phyloP scores from a whole-genome alignment of 2,888 invertebrate genomes.

The Pteria penguin region DNA sequence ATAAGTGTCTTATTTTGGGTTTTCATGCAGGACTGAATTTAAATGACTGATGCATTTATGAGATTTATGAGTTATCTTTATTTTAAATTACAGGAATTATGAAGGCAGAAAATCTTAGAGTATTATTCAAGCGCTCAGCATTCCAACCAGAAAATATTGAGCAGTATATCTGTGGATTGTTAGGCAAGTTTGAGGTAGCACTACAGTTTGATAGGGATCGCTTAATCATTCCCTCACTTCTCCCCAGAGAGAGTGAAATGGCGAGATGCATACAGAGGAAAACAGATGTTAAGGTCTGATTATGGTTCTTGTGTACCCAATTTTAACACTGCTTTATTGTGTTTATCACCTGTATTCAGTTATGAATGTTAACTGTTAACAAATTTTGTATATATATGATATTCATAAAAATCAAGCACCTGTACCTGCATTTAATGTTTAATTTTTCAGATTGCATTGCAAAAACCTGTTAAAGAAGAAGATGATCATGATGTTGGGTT shows the following conservation, averaged over 20 bases:
- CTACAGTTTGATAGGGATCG: slow-evolving; percentile 96
- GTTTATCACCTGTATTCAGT: not conserved
- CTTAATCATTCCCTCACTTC: slow-evolving; percentile 92
- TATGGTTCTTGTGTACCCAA: not conserved
- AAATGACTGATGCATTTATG: too few species aligned
- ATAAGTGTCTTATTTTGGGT: too few species aligned
- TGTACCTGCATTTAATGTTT: not conserved
- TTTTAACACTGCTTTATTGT: not conserved
- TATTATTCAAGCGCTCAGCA: slow-evolving; percentile 95
- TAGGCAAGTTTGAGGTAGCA: slow-evolving; percentile 98
- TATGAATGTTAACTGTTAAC: too few species aligned
- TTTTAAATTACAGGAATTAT: slow-evolving; percentile 85
- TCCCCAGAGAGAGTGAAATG: slow-evolving; percentile 85
- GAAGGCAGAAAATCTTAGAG: slow-evolving; percentile 94
- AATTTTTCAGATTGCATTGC: slow-evolving; percentile 6
- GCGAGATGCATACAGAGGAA: slow-evolving; percentile 48
- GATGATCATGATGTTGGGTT: not conserved
- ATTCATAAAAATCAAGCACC: not conserved
- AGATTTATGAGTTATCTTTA: too few species aligned
- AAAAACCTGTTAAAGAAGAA: not conserved
- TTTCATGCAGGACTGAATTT: too few species aligned
- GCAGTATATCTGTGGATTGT: slow-evolving; percentile 92
- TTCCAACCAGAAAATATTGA: slow-evolving; percentile 83
- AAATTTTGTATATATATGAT: too few species aligned
- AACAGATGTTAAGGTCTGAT: slow-evolving; percentile 50